A percentile compares a stretch with the other conserved stretches of the same genome.
Evolutionary conservation across 2,113 vertebrate genomes (phyloP).

Genomic region (Prionailurus viverrinus): DNA sequence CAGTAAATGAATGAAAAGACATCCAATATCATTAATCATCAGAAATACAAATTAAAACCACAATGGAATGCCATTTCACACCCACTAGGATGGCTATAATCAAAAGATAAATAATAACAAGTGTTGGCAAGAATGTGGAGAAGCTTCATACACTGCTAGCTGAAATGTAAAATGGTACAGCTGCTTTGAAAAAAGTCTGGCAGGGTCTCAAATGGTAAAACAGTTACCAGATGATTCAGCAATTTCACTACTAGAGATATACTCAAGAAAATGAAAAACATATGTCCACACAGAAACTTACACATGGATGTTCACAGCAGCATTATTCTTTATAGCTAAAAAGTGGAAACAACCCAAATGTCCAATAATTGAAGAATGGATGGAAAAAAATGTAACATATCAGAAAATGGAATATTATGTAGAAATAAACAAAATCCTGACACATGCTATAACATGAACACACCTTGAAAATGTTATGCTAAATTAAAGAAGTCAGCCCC

Average conservation of each 20-base stretch:
- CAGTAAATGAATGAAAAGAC: constrained; percentile 13
- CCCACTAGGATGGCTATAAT: background rate
- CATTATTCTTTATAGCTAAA: background rate
- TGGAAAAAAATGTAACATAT: background rate
- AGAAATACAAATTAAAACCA: constrained; percentile 12
- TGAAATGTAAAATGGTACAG: background rate
- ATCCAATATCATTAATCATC: background rate
- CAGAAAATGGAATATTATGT: background rate
- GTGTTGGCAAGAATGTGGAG: background rate
- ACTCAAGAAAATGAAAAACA: background rate
- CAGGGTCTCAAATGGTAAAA: background rate
- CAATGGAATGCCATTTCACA: background rate
- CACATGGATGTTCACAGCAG: background rate
- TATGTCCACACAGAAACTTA: background rate
- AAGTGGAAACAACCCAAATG: background rate
- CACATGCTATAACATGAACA: background rate
- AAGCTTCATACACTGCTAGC: background rate
- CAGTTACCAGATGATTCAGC: background rate
- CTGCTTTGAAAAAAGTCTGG: background rate
- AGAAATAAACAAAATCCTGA: background rate
- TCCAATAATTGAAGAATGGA: background rate
- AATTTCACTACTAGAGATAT: background rate
- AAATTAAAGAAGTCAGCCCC: background rate
- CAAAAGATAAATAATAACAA: background rate
- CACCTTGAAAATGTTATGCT: background rate